Percentiles rank a stretch among this genome's conserved stretches.
phyloP scores from a whole-genome alignment of 92 coral and sea anemone species.

The Pocillopora meandrina region DNA sequence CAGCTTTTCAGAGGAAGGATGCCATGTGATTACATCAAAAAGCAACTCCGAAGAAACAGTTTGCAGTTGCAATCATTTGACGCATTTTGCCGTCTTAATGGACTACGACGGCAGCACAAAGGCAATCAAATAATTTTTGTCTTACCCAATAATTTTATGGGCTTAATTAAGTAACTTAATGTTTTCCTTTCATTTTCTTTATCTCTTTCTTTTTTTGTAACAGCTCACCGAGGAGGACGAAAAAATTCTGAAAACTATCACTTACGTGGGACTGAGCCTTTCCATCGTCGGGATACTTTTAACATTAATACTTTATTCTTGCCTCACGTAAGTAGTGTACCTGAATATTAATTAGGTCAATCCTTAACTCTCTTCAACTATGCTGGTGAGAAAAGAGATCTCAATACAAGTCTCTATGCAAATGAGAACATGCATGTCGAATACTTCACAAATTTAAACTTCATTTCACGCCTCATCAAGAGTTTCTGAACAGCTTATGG shows the following conservation, averaged over 20 bases:
- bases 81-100: not conserved
- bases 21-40: not conserved
- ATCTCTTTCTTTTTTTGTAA: no score
- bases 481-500: no score
- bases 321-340: no score
- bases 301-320: no score
- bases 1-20: not conserved
- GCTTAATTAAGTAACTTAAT: not conserved
- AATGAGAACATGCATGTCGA: no score
- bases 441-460: no score
- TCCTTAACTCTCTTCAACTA: no score
- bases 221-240: not conserved
- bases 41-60: not conserved
- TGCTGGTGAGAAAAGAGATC: no score
- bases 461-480: no score
- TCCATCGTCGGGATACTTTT: not conserved
- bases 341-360: no score
- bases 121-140: not conserved
- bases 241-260: not conserved
- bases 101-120: not conserved
- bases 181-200: not conserved
- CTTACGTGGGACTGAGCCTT: not conserved
- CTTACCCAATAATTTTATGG: not conserved
- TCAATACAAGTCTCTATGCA: no score
- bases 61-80: slow-evolving; percentile 1